phyloP scores from a whole-genome alignment of 2,888 invertebrate species.

The Hypena proboscidalis region DNA sequence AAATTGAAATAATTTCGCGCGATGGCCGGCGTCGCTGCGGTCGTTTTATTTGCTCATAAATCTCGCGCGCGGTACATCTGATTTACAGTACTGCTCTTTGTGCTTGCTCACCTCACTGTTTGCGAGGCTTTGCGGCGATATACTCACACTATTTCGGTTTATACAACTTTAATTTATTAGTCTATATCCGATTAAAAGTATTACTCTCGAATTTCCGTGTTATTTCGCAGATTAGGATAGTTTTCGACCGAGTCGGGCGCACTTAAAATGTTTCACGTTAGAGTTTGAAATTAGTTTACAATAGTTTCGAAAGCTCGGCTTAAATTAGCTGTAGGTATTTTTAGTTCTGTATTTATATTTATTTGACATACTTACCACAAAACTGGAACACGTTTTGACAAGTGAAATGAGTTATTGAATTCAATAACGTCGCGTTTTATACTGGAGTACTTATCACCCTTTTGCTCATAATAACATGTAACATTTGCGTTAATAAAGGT shows the following conservation, averaged over 20 bases:
- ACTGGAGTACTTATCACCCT: background rate
- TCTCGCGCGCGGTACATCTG: constrained; percentile 68
- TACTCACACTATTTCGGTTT: constrained; percentile 51
- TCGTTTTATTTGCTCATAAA: constrained; percentile 75
- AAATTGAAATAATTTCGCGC: constrained; percentile 77
- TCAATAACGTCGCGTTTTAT: constrained; percentile 5
- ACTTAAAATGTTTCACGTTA: background rate
- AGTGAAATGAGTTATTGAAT: constrained; percentile 13
- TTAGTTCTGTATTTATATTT: background rate
- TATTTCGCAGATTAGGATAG: constrained; percentile 11
- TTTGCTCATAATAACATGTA: constrained; percentile 20
- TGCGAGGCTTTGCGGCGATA: constrained; percentile 58
- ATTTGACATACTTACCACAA: background rate
- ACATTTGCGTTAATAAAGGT: constrained; percentile 32
- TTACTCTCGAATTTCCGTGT: constrained; percentile 10
- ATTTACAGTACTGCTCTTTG: constrained; percentile 75
- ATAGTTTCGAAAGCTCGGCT: constrained; percentile 3
- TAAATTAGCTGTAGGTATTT: constrained; percentile 11
- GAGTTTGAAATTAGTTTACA: background rate
- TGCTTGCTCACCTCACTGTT: constrained; percentile 63
- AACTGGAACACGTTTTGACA: background rate
- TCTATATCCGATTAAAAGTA: constrained; percentile 41
- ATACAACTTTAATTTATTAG: constrained; percentile 47
- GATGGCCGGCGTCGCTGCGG: constrained; percentile 62
- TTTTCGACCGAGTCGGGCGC: background rate